Evolutionary conservation across 2,888 invertebrate species (phyloP), one percentile per base, ranked within the genome.

Genomic region (Aplocera efformata): DNA sequence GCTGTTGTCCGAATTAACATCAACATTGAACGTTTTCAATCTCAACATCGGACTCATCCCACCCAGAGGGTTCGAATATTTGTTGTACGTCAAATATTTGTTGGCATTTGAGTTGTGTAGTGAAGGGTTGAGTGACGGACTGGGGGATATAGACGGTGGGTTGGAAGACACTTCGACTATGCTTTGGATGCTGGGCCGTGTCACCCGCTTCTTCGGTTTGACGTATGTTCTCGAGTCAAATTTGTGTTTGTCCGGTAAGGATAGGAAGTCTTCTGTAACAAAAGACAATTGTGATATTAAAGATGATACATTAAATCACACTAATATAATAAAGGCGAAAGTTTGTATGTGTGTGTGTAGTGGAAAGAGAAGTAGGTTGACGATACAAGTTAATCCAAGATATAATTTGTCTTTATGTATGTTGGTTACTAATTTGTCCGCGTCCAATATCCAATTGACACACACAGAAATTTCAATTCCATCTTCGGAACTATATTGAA

Each of bases 201-300:
- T 82, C 7, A 78, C 71, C 39, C 90, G 83, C 62, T 91, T 91
- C 66, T 93, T 93, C 10, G 92, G 92, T 56, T 90, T 89, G 34
- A 93, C 93, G 70, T 91, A 93, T 6, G 93, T 93, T 58, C 93
- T 84, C 0, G 92, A 91, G 65, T 93, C 93, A 59, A 93, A 90
- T 47, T 84, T 88, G 62, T 88, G 88, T 51, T 79, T 88, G 64
- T 89, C 82, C 47, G 82, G 75, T 48, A 72, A 35, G 26, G 79
- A 50, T 50, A 74, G 61, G 56, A 67, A 40, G 45, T 83, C 75
- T 67, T 69, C 86, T 85, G 67, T 1, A 79, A 71, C 54, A 66
- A 62, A 24, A 7, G 1, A 7, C 6, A 8, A 5, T 23, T 9
- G 3, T 30, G 0, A 30, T 20, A 20, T 3, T 6, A 6, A 20